Evolutionary conservation across 2,113 vertebrate species (phyloP), one percentile per base, ranked within the genome.

Genomic region (Rhegmatorhina hoffmannsi): DNA sequence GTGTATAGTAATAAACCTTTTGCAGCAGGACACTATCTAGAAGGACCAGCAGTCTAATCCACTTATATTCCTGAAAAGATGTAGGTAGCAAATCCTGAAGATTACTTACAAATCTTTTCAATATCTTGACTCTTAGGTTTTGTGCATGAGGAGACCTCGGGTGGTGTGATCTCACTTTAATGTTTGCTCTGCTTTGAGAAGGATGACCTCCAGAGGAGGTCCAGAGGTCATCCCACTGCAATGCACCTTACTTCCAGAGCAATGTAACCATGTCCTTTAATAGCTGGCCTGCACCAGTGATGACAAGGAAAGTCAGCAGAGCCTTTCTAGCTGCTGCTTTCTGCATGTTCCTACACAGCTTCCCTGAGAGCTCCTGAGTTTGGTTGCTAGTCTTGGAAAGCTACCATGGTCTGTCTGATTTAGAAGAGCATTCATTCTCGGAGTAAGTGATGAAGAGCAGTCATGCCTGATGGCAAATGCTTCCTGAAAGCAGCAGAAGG

Each of bases 131-230:
- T 76, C 33, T 70, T 44, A 21, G 38, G 53, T 56, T 83, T 62
- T 53, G 46, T 55, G 46, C 17, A 10, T 17, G n/a, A 47, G 0
- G 0, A 69, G 50, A 43, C 55, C 19, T 47, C 50, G 73, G 46
- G 23, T 2, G 3, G 72, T 38, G 46, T 44, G 82, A 93, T 69
- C 85, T 90, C 40, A 20, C 55, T 66, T 83, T 38, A 79, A 69
- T 3, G 0, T 50, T 87, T 0, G 0, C 47, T 15, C 55, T 55
- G 43, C 66, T 79, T 33, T 1, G 1, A 58, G 63, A 66, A 81
- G 55, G 68, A 40, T 29, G 25, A 90, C 33, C 16, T 62, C 44
- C 63, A 46, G 67, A 64, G 33, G 49, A 60, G 14, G 40, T 34
- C 36, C 81, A 60, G 55, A 66, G 81, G 46, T 81, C 64, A 83